Conservation (phyloP, 2,888 invertebrate species). For the Coleophora deauratella region DNA sequence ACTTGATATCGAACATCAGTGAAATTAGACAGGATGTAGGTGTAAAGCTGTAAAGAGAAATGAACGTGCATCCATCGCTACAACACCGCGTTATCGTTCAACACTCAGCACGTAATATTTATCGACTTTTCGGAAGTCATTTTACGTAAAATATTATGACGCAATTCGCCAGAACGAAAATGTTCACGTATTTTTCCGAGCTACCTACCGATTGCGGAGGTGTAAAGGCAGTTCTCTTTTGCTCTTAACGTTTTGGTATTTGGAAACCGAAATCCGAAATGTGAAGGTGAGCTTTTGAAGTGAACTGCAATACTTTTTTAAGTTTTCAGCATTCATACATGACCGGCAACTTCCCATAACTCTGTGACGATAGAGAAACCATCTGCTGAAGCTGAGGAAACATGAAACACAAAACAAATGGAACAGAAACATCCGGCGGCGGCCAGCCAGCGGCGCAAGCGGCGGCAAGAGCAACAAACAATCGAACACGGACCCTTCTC, state of each 20-base stretch:
- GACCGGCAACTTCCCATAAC: too few species aligned
- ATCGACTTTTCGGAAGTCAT: conserved; percentile 11
- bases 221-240: conserved; percentile 4
- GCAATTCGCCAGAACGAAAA: conserved; percentile 9
- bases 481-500: conserved; percentile 45
- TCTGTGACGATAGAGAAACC: too few species aligned
- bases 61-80: too few species aligned
- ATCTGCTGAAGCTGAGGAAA: conserved; percentile 9
- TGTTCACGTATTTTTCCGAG: conserved; percentile 2
- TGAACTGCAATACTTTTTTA: too few species aligned
- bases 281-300: too few species aligned
- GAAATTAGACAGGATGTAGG: too few species aligned
- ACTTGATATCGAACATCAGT: too few species aligned
- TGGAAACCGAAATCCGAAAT: too few species aligned
- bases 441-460: conserved; percentile 16
- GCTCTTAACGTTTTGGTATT: background rate
- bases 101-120: conserved; percentile 11
- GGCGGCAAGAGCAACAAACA: conserved; percentile 56
- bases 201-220: conserved; percentile 4
- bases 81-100: too few species aligned
- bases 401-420: conserved; percentile 31
- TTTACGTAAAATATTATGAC: conserved; percentile 10
- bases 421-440: conserved; percentile 52
- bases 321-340: too few species aligned
- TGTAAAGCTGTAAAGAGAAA: too few species aligned